A percentile compares a stretch with the other conserved stretches of the same genome.
phyloP scores from a whole-genome alignment of 2,888 invertebrate species.

The Slavum lentiscoides region DNA sequence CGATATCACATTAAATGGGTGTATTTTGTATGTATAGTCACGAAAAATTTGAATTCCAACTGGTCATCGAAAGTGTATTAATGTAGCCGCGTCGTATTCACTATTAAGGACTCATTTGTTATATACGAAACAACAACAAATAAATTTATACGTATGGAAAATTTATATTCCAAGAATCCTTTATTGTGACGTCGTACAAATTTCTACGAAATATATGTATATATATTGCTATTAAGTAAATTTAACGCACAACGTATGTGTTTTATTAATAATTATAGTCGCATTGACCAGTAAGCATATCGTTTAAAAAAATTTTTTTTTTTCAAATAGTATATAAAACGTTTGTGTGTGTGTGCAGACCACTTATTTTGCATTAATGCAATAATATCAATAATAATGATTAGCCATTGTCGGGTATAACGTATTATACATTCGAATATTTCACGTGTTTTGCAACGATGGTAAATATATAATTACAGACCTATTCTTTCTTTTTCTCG shows the following conservation, averaged over 20 bases:
- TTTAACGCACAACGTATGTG: not conserved
- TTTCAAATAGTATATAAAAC: not conserved
- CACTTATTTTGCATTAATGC: not conserved
- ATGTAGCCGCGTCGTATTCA: too few relatives aligned
- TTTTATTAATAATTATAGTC: not conserved
- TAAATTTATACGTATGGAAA: not conserved
- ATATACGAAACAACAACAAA: not conserved
- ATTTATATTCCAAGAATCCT: not conserved
- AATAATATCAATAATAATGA: not conserved
- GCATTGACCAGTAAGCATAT: not conserved
- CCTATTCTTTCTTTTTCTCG: too few relatives aligned
- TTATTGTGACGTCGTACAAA: not conserved
- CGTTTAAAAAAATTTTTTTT: too few relatives aligned
- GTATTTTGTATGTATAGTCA: too few relatives aligned
- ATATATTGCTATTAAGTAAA: not conserved
- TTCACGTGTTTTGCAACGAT: too few relatives aligned
- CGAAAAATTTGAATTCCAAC: too few relatives aligned
- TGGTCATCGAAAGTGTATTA: too few relatives aligned
- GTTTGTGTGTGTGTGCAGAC: not conserved
- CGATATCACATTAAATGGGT: too few relatives aligned
- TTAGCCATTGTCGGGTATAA: too few relatives aligned
- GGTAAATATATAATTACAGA: too few relatives aligned
- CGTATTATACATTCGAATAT: too few relatives aligned
- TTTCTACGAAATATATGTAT: not conserved
- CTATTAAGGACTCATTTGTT: too few relatives aligned